Conservation (phyloP, 2,797 vertebrate species). For the Salmo trutta region DNA sequence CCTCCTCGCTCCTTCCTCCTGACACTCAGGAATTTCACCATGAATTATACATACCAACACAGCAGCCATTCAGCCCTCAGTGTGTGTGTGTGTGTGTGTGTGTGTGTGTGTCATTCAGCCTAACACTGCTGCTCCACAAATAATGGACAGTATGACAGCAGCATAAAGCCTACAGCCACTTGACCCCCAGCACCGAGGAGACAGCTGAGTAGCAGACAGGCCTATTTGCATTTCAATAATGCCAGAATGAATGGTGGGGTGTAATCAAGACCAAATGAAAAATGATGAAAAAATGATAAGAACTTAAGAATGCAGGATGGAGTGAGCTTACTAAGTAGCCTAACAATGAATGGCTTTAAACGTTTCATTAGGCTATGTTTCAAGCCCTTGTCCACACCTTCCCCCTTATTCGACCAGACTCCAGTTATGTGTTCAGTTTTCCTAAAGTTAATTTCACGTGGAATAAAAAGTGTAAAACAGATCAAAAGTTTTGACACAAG, state of each 20-base stretch:
- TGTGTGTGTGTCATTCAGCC: neutral
- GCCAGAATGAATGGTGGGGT: conserved; percentile 66
- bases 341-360: neutral
- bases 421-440: neutral
- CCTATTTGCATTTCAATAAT: conserved; percentile 81
- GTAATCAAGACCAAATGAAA: neutral
- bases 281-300: conserved; percentile 27
- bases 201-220: conserved; percentile 58
- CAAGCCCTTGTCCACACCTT: neutral
- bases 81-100: neutral
- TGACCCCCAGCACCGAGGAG: conserved; percentile 70
- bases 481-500: conserved; percentile 18
- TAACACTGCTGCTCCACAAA: conserved; percentile 55
- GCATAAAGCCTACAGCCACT: conserved; percentile 81
- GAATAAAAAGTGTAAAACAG: neutral
- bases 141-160: conserved; percentile 79
- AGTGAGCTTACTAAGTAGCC: neutral
- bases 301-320: neutral
- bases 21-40: conserved; percentile 76
- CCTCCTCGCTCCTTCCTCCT: conserved; percentile 41
- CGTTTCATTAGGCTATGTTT: neutral
- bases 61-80: conserved; percentile 65
- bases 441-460: neutral
- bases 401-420: neutral
- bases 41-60: conserved; percentile 80